Base-by-base conservation (phyloP, 2,888 invertebrate species). In the Metacarcinus magister region DNA sequence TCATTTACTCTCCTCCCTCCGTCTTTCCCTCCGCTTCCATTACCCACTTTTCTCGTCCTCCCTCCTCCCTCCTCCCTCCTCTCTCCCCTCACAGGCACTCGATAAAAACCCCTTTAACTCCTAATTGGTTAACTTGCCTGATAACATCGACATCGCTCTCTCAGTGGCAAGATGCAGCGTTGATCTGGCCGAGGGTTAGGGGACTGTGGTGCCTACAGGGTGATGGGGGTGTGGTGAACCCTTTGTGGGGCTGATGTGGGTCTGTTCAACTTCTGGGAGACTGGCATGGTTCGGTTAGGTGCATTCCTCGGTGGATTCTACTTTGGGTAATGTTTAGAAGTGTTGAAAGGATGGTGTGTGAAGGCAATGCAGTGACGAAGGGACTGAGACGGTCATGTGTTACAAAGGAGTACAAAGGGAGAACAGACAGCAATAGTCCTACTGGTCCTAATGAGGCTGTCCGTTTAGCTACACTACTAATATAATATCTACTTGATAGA, bases 101-200 rank as follows among this genome's bases (percentile, higher is more conserved):
- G 39, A 48, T 93, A 94, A 87, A 87, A 94, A 44, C 2, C 46
- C 44, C 67, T 44, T 94, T 48, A 87, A 32, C 28, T 44, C 46
- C n/a, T 94, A 94, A 94, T 94, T 94, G 94, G 32, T 46, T 87
- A 67, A 94, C 46, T 32, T 87, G n/a, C 82, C 44, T 60, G 94
- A 67, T 94, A 94, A 44, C 43, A 94, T 94, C 75, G 93, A 54
- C 92, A 60, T 92, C 92, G 44, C 4, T 48, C 60, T 60, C 23
- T 28, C 54, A 7, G 54, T 46, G 92, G 32, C 23, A 46, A 60
- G n/a, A 60, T 28, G 92, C 54, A 60, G 32, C 13, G 92, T 60
- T 92, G 28, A 92, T 60, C 28, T 0, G 48, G 28, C 28, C 32
- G 32, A 39, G 39, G 8, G 10, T 10, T 39, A 39, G 87, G 13